Percentiles rank a stretch among this genome's conserved stretches.
phyloP scores from a whole-genome alignment of 2,113 vertebrate species.

The Azemiops feae region DNA sequence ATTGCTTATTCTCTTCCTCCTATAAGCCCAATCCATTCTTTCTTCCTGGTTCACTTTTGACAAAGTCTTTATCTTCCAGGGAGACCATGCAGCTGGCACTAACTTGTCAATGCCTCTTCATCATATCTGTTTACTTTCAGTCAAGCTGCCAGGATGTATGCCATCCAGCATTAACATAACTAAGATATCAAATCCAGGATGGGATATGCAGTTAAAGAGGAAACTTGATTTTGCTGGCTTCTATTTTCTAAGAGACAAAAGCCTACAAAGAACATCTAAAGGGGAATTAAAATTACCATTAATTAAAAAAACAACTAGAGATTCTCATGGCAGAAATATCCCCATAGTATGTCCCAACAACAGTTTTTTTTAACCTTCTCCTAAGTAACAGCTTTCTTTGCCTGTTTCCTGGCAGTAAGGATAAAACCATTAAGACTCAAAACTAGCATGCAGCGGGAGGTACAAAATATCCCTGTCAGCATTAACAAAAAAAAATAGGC shows the following conservation, averaged over 20 bases:
- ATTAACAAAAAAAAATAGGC: not conserved
- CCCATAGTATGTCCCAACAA: not conserved
- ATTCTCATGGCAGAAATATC: not conserved
- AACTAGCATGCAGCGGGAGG: not conserved
- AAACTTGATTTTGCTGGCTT: not conserved
- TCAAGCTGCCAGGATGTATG: not conserved
- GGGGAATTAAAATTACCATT: not conserved
- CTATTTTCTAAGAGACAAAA: not conserved
- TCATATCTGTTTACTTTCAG: not conserved
- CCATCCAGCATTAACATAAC: not conserved
- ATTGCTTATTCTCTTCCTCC: not conserved
- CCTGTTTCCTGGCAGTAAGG: not conserved
- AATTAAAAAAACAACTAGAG: not conserved
- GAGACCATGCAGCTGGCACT: not conserved
- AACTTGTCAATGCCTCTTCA: not conserved
- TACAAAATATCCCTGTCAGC: not conserved
- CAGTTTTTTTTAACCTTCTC: not conserved
- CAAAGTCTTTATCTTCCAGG: not conserved
- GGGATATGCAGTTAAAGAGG: not conserved
- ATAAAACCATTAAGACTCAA: not conserved
- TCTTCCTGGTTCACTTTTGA: not conserved
- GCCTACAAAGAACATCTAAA: not conserved
- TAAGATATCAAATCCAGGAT: not conserved
- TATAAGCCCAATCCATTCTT: not conserved
- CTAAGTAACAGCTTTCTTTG: not conserved